phyloP scores from a whole-genome alignment of 2,797 vertebrate species.

The Danio aesculapii region DNA sequence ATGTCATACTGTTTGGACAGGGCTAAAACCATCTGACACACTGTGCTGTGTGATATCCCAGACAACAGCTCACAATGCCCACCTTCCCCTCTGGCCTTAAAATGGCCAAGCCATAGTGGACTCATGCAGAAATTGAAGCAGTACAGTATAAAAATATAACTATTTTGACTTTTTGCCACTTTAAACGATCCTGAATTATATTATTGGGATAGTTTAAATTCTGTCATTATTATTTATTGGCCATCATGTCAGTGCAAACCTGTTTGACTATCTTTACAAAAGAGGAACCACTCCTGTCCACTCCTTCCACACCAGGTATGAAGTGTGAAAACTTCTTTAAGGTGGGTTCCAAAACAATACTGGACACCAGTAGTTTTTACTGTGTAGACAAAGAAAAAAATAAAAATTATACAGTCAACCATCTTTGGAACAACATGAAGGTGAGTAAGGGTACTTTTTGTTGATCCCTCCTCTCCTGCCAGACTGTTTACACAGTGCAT shows the following conservation, averaged over 20 bases:
- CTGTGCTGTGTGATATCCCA: conserved; percentile 29
- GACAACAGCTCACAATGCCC: background rate
- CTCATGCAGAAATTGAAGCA: background rate
- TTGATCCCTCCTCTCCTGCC: too few relatives aligned
- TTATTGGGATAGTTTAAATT: background rate
- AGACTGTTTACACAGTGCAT: too few relatives aligned
- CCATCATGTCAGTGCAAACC: background rate
- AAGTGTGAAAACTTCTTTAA: background rate
- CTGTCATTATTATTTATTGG: background rate
- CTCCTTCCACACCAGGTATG: too few relatives aligned
- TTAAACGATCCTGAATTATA: too few relatives aligned
- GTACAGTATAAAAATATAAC: background rate
- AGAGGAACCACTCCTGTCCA: background rate
- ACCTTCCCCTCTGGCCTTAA: conserved; percentile 23
- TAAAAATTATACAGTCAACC: background rate
- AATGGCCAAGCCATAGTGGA: background rate
- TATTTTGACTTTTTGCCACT: too few relatives aligned
- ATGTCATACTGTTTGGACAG: conserved; percentile 55
- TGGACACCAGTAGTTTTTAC: background rate
- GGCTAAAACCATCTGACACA: conserved; percentile 49
- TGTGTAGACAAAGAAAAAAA: background rate
- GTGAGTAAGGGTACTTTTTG: background rate
- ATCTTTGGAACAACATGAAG: background rate
- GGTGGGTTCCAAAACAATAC: background rate
- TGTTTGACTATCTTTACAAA: background rate